Evolutionary conservation across 2,113 vertebrate genomes (phyloP).

Genomic region (Lipophrys pholis): DNA sequence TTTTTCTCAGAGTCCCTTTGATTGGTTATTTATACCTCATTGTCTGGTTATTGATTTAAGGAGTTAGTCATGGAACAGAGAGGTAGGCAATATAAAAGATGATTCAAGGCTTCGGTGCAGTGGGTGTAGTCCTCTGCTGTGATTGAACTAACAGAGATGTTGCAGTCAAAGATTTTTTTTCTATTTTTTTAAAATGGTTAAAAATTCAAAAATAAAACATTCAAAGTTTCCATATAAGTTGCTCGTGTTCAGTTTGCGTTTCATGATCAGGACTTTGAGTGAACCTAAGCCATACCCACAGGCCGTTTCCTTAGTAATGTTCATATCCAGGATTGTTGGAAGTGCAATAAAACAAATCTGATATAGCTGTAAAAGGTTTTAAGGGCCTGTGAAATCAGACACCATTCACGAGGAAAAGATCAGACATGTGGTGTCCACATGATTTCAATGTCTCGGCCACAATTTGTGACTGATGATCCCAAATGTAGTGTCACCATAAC

Average conservation of each 20-base stretch:
- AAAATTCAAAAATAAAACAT: not conserved
- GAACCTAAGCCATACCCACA: conserved; percentile 12
- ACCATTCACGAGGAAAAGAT: conserved; percentile 24
- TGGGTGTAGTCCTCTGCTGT: conserved; percentile 12
- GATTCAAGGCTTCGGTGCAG: conserved; percentile 42
- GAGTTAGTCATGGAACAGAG: conserved; percentile 52
- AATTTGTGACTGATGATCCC: conserved; percentile 9
- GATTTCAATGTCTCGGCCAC: conserved; percentile 23
- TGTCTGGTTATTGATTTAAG: conserved; percentile 54
- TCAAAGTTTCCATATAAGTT: conserved; percentile 14
- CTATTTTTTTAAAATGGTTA: not conserved
- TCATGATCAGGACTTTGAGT: not conserved
- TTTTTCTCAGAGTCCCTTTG: conserved; percentile 33
- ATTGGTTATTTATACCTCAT: conserved; percentile 64
- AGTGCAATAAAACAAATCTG: conserved; percentile 30
- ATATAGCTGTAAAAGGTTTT: conserved; percentile 50
- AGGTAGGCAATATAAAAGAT: conserved; percentile 43
- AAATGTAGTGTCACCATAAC: conserved; percentile 13
- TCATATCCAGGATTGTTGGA: conserved; percentile 19
- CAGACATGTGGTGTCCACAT: conserved; percentile 43
- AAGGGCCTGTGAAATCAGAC: conserved; percentile 50
- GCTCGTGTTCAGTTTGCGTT: not conserved
- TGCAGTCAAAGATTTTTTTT: conserved; percentile 1
- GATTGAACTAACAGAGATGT: conserved; percentile 56
- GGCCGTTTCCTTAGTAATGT: conserved; percentile 24